Evolutionary conservation across 2,797 vertebrate genomes (phyloP).

Genomic region (Pseudochromis fuscus): DNA sequence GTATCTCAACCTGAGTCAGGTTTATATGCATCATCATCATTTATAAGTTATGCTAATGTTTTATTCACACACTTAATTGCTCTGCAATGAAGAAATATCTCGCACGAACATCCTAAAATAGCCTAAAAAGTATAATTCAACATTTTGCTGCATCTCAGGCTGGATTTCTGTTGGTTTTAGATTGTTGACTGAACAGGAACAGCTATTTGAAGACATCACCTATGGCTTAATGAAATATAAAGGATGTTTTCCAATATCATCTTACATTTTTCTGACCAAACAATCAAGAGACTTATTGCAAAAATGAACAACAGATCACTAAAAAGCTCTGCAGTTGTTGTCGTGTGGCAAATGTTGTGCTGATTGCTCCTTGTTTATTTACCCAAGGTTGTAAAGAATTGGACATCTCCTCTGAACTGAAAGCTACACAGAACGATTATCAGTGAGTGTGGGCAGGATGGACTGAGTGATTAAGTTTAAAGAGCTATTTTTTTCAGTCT

Average conservation of each 20-base stretch:
- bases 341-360: neutral
- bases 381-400: neutral
- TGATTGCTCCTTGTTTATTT: neutral
- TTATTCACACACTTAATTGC: neutral
- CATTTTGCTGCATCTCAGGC: neutral
- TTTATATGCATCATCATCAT: neutral
- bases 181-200: neutral
- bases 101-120: neutral
- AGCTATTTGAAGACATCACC: neutral
- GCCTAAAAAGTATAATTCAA: neutral
- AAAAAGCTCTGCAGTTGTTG: neutral
- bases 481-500: constrained; percentile 5
- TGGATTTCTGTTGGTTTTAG: neutral
- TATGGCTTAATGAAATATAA: neutral
- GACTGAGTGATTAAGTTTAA: constrained; percentile 40
- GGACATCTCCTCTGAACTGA: constrained; percentile 32
- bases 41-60: too few relatives aligned
- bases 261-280: neutral
- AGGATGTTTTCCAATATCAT: neutral
- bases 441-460: constrained; percentile 13
- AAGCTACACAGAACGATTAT: constrained; percentile 10
- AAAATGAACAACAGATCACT: neutral
- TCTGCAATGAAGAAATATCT: neutral
- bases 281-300: neutral
- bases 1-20: neutral